Evolutionary conservation across 2,113 vertebrate genomes (phyloP), one percentile per base, ranked within the genome.

Genomic region (Cheilinus undulatus): DNA sequence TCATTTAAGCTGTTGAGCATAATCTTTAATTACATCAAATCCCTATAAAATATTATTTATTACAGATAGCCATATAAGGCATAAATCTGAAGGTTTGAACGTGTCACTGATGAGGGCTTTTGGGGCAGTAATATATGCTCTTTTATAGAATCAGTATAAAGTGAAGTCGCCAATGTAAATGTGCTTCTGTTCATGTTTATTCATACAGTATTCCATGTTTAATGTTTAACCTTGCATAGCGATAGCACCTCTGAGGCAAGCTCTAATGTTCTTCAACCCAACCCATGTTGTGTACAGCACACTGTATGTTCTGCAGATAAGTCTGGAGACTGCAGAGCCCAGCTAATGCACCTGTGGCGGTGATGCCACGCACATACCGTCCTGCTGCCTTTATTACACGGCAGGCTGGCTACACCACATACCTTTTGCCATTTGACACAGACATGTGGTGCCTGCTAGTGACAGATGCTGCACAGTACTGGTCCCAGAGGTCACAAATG

Each of bases 401-500:
- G 77, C 74, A 84, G 49, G 15, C 43, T 74, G 80, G 77, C 66
- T 80, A 38, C 12, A 23, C 54, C 8, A 49, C 74, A 66, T 78
- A 74, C 88, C 86, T 92, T 89, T 89, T 86, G 77, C 72, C 72
- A 46, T 90, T 85, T 84, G 89, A 91, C 89, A 90, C 50, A 34
- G 90, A 90, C 82, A 81, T 77, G 76, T 57, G 57, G 61, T 89
- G 80, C 62, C 30, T 80, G 34, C 72, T 42, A 43, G 88, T 86
- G 90, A 91, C 91, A 94, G 92, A 89, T 83, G 84, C 89, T 89
- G 72, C 82, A 69, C 77, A 91, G 67, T 49, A 80, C 67, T 67
- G 68, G 79, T 69, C 86, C 91, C 89, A 91, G 85, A 89, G 92
- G 92, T 91, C 90, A 88, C 74, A 73, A 80, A 79, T 69, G 73